phyloP scores from a whole-genome alignment of 2,113 vertebrate genomes.

The Sinocyclocheilus anophthalmus region DNA sequence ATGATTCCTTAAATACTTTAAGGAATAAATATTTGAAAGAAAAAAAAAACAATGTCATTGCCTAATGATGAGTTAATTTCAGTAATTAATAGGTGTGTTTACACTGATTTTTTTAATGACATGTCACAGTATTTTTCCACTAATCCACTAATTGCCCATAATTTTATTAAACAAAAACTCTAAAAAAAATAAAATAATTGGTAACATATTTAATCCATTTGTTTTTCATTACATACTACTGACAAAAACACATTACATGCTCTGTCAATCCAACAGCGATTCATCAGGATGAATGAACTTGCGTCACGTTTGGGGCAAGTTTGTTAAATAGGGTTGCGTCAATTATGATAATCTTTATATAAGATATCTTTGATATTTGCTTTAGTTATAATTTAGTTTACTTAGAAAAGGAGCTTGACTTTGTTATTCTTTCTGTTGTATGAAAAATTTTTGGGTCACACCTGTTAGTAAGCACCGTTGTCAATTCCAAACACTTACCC shows the following conservation, averaged over 20 bases:
- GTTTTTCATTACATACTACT: background rate
- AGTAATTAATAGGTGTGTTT: background rate
- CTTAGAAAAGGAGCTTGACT: slow-evolving; percentile 11
- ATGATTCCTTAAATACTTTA: background rate
- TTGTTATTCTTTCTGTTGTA: slow-evolving; percentile 21
- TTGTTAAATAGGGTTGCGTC: background rate
- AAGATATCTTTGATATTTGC: slow-evolving; percentile 4
- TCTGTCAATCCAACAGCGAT: background rate
- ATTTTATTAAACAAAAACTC: background rate
- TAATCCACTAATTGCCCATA: background rate
- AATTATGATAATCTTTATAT: background rate
- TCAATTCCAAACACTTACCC: background rate
- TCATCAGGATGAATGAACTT: background rate
- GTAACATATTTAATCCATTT: background rate
- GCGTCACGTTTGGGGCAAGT: background rate
- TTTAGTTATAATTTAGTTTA: slow-evolving; percentile 14
- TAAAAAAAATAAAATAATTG: background rate
- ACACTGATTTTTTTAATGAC: background rate
- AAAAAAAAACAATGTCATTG: background rate
- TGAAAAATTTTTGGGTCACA: background rate
- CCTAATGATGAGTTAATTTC: background rate
- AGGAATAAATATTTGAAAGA: background rate
- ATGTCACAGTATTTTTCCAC: background rate
- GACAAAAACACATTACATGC: no score
- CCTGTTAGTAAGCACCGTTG: background rate